Conservation (phyloP, 2,888 invertebrate species). For the Cryptocephalus primarius region DNA sequence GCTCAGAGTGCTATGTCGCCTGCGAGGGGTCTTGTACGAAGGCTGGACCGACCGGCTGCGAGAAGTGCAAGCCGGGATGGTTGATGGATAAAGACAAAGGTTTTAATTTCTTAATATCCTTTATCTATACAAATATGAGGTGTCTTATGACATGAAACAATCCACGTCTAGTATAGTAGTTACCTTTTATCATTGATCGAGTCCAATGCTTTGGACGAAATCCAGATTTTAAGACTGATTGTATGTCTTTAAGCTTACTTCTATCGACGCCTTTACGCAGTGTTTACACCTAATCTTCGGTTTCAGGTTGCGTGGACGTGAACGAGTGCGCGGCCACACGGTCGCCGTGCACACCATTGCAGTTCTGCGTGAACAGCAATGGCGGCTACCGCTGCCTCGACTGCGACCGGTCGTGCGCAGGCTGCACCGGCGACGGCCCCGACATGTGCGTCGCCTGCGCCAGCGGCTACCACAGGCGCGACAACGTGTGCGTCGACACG, state of each 20-base stretch:
- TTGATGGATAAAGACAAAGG: slow-evolving; percentile 58
- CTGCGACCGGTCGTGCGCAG: slow-evolving; percentile 76
- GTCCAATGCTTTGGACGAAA: too few species aligned
- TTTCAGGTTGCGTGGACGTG: slow-evolving; percentile 55
- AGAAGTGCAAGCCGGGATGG: slow-evolving; percentile 63
- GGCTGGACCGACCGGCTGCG: slow-evolving; percentile 57
- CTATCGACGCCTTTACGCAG: too few species aligned
- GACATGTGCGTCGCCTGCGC: slow-evolving; percentile 83
- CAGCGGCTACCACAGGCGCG: slow-evolving; percentile 56
- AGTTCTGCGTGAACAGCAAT: slow-evolving; percentile 83
- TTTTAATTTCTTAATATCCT: too few species aligned
- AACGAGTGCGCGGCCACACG: slow-evolving; percentile 65
- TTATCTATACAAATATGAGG: too few species aligned
- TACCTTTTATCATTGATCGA: too few species aligned
- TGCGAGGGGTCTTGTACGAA: slow-evolving; percentile 69
- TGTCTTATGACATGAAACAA: too few species aligned
- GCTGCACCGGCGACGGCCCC: slow-evolving; percentile 82
- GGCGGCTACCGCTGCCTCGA: slow-evolving; percentile 72
- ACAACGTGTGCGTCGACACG: slow-evolving; percentile 61
- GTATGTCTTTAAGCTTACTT: too few species aligned
- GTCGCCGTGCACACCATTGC: slow-evolving; percentile 46
- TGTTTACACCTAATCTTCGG: too few species aligned
- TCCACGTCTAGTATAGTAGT: too few species aligned
- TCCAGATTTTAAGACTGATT: too few species aligned
- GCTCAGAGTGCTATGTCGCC: slow-evolving; percentile 67